These are phyloP conservation scores for Sycophila sp. DNA, from an alignment of 1,140 invertebrate species.

Conservation along the genomic window DNA sequence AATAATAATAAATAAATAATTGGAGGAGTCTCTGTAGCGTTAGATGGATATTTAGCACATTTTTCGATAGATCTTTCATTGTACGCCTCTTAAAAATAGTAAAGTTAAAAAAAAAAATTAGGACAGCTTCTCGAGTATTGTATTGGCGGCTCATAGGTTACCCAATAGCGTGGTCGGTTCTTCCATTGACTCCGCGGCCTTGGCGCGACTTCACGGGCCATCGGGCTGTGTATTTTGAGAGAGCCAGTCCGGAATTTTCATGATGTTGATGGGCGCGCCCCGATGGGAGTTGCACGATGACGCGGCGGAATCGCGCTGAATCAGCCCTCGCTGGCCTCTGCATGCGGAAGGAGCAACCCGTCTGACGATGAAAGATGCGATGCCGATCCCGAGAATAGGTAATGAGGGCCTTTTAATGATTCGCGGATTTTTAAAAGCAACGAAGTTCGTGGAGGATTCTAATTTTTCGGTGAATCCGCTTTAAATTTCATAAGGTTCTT, in stretches of 20 bases:
- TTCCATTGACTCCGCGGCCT: not conserved
- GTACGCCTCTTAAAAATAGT: too few species aligned
- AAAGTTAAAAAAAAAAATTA: too few species aligned
- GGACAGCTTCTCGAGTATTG: too few species aligned
- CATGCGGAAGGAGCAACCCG: not conserved
- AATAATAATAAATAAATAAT: too few species aligned
- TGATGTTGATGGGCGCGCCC: conserved; percentile 49
- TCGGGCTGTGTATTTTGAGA: conserved; percentile 55
- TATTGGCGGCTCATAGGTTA: too few species aligned
- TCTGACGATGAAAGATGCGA: conserved; percentile 23
- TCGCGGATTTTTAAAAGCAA: not conserved
- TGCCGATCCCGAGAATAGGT: not conserved
- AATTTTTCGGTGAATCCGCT: too few species aligned
- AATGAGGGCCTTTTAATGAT: not conserved
- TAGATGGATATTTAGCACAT: too few species aligned
- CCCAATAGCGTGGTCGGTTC: too few species aligned
- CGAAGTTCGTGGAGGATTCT: too few species aligned
- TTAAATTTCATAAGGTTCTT: too few species aligned
- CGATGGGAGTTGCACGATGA: not conserved
- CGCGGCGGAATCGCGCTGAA: not conserved
- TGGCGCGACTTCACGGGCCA: not conserved
- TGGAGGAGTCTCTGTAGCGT: too few species aligned
- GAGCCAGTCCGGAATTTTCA: conserved; percentile 53
- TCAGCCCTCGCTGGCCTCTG: not conserved
- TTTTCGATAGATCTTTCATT: too few species aligned